phyloP scores from a whole-genome alignment of 1,140 invertebrate species.

The Aplysia californica region DNA sequence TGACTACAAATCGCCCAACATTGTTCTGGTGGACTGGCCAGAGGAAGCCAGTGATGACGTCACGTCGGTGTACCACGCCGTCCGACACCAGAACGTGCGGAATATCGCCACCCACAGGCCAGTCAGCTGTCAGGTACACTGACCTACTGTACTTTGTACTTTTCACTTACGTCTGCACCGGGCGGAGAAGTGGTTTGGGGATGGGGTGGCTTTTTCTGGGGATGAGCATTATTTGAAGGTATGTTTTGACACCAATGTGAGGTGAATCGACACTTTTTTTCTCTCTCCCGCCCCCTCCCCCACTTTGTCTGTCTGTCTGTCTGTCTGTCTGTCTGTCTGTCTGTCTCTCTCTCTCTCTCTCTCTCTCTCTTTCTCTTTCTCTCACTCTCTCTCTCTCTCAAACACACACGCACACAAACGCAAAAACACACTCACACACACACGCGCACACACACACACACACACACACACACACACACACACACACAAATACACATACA shows the following conservation, averaged over 20 bases:
- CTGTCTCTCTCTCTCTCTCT: background rate
- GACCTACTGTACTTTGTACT: too few species aligned
- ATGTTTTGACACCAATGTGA: too few species aligned
- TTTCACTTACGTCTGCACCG: too few species aligned
- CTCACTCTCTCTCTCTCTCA: too few species aligned
- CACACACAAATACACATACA: too few species aligned
- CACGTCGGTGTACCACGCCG: slow-evolving; percentile 6
- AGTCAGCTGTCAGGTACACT: background rate
- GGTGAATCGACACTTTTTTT: background rate
- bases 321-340: background rate
- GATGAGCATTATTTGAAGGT: too few species aligned
- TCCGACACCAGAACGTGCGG: slow-evolving; percentile 10
- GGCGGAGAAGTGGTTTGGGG: too few species aligned
- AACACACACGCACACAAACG: too few species aligned
- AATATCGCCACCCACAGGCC: background rate
- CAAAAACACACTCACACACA: too few species aligned
- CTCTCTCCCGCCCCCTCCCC: background rate
- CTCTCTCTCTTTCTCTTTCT: background rate
- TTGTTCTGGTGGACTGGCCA: slow-evolving; percentile 14
- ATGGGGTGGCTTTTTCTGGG: too few species aligned
- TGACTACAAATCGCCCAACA: background rate
- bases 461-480: too few species aligned
- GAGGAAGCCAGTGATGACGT: background rate
- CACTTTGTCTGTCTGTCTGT: background rate
- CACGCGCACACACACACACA: too few species aligned